Evolutionary conservation across 2,888 invertebrate species (phyloP).

Genomic region (Nephrotoma guestfalica): DNA sequence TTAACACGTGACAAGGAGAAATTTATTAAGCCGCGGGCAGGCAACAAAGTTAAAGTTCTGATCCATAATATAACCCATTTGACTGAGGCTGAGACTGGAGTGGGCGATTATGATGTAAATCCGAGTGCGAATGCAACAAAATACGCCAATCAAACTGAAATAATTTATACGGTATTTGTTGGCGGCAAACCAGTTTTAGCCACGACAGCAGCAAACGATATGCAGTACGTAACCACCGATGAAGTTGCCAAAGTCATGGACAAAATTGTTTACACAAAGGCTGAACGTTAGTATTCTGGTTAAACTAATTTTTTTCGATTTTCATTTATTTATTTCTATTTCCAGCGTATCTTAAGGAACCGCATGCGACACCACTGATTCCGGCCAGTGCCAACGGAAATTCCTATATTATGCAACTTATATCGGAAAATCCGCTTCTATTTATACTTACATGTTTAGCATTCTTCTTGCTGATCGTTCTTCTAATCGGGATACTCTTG

Average conservation of each 20-base stretch:
- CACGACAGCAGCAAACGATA: constrained; percentile 65
- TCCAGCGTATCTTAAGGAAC: constrained; percentile 29
- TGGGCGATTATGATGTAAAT: neutral
- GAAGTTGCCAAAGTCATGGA: constrained; percentile 63
- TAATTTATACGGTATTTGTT: constrained; percentile 69
- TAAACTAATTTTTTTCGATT: neutral
- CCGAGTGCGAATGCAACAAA: constrained; percentile 17
- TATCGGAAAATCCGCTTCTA: constrained; percentile 26
- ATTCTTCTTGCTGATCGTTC: constrained; percentile 24
- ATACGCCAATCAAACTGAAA: constrained; percentile 36
- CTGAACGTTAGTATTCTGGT: constrained; percentile 56
- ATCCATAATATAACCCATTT: constrained; percentile 52
- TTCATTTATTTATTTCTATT: neutral
- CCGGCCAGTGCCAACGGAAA: constrained; percentile 23
- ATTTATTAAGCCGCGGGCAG: neutral
- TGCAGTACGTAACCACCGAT: constrained; percentile 61
- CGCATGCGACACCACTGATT: constrained; percentile 30
- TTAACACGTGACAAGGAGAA: neutral
- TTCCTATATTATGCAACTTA: constrained; percentile 22
- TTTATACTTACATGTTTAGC: constrained; percentile 25
- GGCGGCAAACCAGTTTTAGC: constrained; percentile 68
- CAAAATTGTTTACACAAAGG: constrained; percentile 63
- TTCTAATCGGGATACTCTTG: constrained; percentile 25
- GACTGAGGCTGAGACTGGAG: constrained; percentile 26
- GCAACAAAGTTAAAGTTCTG: constrained; percentile 40